Conservation (phyloP, 2,797 vertebrate genomes). For the Eulemur coronatus region DNA sequence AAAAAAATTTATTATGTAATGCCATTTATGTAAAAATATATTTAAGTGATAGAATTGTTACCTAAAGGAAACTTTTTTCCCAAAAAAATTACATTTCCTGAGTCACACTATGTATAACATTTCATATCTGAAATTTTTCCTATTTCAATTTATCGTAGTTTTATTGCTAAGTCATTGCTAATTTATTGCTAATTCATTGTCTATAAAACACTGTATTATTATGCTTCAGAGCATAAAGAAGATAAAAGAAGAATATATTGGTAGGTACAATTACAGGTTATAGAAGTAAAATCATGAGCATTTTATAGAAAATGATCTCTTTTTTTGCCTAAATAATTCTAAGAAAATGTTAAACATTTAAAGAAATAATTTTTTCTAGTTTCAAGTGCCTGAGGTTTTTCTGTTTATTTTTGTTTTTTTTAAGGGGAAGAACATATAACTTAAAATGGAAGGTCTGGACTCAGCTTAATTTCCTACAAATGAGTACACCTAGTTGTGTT, state of each 20-base stretch:
- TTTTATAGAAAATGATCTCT: neutral
- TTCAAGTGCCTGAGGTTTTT: neutral
- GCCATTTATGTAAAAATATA: neutral
- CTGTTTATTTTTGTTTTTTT: neutral
- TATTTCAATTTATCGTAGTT: neutral
- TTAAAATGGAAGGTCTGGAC: neutral
- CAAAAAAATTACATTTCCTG: neutral
- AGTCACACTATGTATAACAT: neutral
- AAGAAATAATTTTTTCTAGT: neutral
- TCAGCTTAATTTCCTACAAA: neutral
- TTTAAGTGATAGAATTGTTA: neutral
- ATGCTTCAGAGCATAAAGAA: neutral
- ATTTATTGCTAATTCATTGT: neutral
- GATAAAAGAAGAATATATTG: neutral
- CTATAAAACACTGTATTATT: neutral
- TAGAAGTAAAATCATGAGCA: neutral
- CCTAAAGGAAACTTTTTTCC: neutral
- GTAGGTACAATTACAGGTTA: neutral
- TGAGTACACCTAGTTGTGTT: neutral
- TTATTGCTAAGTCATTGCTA: neutral
- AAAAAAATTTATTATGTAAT: neutral
- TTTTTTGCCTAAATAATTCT: neutral
- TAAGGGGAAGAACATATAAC: neutral
- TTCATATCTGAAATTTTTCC: constrained; percentile 1
- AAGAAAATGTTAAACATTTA: neutral